Conservation (phyloP, 2,113 vertebrate genomes). For the Platycercus adscitus region DNA sequence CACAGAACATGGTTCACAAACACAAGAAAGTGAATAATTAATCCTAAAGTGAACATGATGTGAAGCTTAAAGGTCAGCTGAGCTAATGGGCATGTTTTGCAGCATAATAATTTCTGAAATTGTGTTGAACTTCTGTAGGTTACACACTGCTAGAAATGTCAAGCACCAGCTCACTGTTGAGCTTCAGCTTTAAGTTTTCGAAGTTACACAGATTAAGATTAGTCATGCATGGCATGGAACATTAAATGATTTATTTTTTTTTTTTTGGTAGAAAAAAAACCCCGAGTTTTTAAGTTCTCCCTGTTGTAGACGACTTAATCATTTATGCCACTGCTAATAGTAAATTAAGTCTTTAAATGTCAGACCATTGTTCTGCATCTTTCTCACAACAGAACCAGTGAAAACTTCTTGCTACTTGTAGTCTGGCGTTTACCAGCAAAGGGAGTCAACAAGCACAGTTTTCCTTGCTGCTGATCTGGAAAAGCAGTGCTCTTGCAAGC, state of each 20-base stretch:
- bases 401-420: not conserved
- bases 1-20: not conserved
- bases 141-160: slow-evolving; percentile 11
- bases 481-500: not conserved
- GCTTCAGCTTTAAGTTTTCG: not conserved
- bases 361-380: not conserved
- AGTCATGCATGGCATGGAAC: not conserved
- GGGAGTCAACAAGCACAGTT: not conserved
- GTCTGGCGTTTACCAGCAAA: not conserved
- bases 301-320: not conserved
- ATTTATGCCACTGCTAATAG: not conserved
- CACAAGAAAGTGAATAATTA: not conserved
- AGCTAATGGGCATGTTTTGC: slow-evolving; percentile 14
- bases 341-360: slow-evolving; percentile 44
- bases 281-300: not conserved
- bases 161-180: not conserved
- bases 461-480: not conserved
- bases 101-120: not conserved
- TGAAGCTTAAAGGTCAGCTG: slow-evolving; percentile 42
- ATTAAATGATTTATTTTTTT: not conserved
- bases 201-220: not conserved
- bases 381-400: not conserved
- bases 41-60: not conserved
- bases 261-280: fast-evolving
- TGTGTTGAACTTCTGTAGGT: not conserved